Evolutionary conservation across 2,888 invertebrate genomes (phyloP).

Genomic region (Cerceris rybyensis): DNA sequence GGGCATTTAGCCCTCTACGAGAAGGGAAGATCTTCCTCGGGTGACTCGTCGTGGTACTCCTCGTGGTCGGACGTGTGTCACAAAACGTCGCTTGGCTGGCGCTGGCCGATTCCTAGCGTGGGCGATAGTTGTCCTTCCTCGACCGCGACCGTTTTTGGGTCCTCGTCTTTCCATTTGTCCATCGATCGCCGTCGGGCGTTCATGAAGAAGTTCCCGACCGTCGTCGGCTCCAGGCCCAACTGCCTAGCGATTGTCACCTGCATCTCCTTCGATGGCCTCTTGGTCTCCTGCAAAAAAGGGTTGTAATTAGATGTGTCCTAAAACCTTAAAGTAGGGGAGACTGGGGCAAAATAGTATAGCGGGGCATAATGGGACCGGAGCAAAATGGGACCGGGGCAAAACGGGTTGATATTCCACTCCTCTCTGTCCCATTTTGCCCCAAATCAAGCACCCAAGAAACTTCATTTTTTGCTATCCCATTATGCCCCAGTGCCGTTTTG

Average conservation of each 20-base stretch:
- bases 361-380: too few relatives aligned
- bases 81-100: constrained; percentile 80
- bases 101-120: constrained; percentile 80
- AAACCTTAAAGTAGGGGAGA: too few relatives aligned
- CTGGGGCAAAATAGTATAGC: too few relatives aligned
- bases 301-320: not conserved
- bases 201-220: constrained; percentile 99
- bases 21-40: constrained; percentile 80
- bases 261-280: constrained; percentile 99
- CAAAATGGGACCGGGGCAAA: too few relatives aligned
- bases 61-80: constrained; percentile 82
- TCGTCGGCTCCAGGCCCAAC: constrained; percentile 97
- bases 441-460: too few relatives aligned
- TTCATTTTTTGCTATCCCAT: too few relatives aligned
- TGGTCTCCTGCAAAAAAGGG: constrained; percentile 91
- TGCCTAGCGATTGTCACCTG: constrained; percentile 99
- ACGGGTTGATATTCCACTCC: too few relatives aligned
- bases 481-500: too few relatives aligned
- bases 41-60: constrained; percentile 81
- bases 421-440: too few relatives aligned
- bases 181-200: constrained; percentile 98
- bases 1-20: constrained; percentile 72
- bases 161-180: constrained; percentile 99
- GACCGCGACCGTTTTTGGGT: constrained; percentile 85
- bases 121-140: constrained; percentile 81